phyloP scores from a whole-genome alignment of 2,113 vertebrate species.

The Lepus timidus region DNA sequence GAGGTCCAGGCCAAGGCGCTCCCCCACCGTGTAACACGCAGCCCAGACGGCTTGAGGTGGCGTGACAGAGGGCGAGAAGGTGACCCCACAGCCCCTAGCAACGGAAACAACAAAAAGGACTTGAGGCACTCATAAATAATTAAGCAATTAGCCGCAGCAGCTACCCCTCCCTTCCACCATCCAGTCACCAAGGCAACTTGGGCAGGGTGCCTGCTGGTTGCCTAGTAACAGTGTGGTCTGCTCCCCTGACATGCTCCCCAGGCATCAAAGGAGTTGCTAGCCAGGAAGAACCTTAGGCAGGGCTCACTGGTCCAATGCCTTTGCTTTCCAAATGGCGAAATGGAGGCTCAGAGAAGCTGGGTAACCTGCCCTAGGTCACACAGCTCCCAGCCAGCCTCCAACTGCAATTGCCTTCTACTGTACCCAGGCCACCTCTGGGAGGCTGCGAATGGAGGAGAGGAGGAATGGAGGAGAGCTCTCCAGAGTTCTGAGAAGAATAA shows the following conservation, averaged over 20 bases:
- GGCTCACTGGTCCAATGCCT: constrained; percentile 55
- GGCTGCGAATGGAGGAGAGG: constrained; percentile 38
- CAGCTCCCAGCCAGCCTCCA: constrained; percentile 64
- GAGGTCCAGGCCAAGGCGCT: constrained; percentile 71
- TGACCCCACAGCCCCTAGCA: constrained; percentile 82
- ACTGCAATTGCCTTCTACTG: constrained; percentile 36
- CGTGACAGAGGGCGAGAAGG: constrained; percentile 70
- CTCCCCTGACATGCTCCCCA: constrained; percentile 76
- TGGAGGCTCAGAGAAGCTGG: constrained; percentile 76
- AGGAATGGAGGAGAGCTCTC: neutral
- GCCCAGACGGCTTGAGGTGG: constrained; percentile 67
- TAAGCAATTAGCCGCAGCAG: constrained; percentile 82
- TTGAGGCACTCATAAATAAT: constrained; percentile 84
- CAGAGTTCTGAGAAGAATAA: constrained; percentile 45
- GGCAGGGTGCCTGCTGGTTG: constrained; percentile 82
- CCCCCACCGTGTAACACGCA: constrained; percentile 16
- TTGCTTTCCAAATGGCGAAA: constrained; percentile 64
- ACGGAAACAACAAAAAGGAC: constrained; percentile 77
- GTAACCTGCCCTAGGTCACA: constrained; percentile 76
- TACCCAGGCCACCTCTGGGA: neutral
- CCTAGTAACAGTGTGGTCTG: constrained; percentile 79
- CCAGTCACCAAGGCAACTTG: constrained; percentile 84
- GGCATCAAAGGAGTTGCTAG: constrained; percentile 73
- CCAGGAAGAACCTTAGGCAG: constrained; percentile 52
- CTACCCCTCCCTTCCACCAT: constrained; percentile 75